Base-by-base conservation (phyloP, 2,797 vertebrate species). In the Bucorvus abyssinicus region DNA sequence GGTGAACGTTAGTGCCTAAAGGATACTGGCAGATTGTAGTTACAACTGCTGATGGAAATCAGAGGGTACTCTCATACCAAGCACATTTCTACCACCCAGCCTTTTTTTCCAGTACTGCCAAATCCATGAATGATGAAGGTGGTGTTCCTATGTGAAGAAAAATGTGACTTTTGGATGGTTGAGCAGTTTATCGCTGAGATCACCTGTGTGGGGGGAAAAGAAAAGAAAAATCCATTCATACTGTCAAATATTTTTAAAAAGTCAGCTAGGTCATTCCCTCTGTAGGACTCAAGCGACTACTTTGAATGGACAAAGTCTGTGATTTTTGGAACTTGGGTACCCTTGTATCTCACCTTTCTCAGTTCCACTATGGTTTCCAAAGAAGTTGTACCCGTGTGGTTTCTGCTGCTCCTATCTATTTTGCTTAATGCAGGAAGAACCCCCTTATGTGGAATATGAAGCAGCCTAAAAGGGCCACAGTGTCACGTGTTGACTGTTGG, bases 51-150 rank as follows among this genome's bases (percentile, higher is more conserved):
- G 59, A 34, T 38, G 71, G 38, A 49, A 90, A 64, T 23, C 71
- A 91, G 52, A 86, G 76, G 55, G 61, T 36, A 19, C 1, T 90
- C 45, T 91, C 96, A 67, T 97, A 99, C 98, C 98, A 97, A 97
- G 85, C 98, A 99, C 97, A 98, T 98, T 23, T 98, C 97, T 57
- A 98, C 94, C 53, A 98, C 97, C 98, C 98, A 98, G 93, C 97
- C 96, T 90, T 98, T 97, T 78, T 98, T 98, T 44, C 89, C 97
- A 5, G 96, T 97, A 93, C 96, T 96, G 79, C 98, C 61, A 96
- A 98, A 98, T 49, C 98, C 98, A 59, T 98, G 98, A 89, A 97
- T 97, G 84, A 99, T 93, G 92, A 98, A 98, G 23, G 97, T 90
- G 4, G 98, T 98, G 29, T 87, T 98, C 44, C 95, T 98, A 1